Evolutionary conservation across 2,888 invertebrate genomes (phyloP).

Genomic region (Bombylius major): DNA sequence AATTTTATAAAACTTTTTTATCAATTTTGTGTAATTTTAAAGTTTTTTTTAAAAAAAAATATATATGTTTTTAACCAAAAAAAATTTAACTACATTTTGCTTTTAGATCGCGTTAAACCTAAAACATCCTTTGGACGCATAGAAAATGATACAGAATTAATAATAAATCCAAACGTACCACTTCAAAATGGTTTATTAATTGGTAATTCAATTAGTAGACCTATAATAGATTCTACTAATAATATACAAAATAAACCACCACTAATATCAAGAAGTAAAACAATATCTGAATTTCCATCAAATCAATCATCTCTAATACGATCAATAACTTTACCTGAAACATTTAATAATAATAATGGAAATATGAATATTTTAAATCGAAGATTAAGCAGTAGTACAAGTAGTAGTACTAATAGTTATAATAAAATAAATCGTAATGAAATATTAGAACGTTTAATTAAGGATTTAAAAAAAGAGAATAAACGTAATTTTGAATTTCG

Average conservation of each 20-base stretch:
- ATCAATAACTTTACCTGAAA: slow-evolving; percentile 18
- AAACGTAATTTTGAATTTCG: slow-evolving; percentile 30
- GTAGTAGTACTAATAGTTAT: neutral
- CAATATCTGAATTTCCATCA: slow-evolving; percentile 9
- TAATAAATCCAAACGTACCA: slow-evolving; percentile 26
- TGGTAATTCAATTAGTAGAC: no score
- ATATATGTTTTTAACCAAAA: neutral
- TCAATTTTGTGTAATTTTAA: no score
- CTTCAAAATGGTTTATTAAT: no score
- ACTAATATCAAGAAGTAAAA: slow-evolving; percentile 11
- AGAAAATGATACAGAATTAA: slow-evolving; percentile 45
- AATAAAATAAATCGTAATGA: slow-evolving; percentile 13
- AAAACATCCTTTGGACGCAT: slow-evolving; percentile 42
- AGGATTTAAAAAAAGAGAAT: slow-evolving; percentile 28
- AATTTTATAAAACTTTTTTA: no score
- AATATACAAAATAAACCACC: neutral
- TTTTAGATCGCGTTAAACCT: slow-evolving; percentile 42
- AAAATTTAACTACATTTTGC: slow-evolving; percentile 1
- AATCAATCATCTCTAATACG: slow-evolving; percentile 19
- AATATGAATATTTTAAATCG: neutral
- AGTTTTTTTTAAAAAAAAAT: neutral
- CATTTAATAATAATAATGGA: neutral
- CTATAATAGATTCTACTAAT: no score
- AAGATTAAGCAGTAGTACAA: neutral
- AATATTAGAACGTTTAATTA: slow-evolving; percentile 30